A percentile compares a stretch with the other conserved stretches of the same genome.
phyloP scores from a whole-genome alignment of 2,113 vertebrate genomes.

The Natator depressus region DNA sequence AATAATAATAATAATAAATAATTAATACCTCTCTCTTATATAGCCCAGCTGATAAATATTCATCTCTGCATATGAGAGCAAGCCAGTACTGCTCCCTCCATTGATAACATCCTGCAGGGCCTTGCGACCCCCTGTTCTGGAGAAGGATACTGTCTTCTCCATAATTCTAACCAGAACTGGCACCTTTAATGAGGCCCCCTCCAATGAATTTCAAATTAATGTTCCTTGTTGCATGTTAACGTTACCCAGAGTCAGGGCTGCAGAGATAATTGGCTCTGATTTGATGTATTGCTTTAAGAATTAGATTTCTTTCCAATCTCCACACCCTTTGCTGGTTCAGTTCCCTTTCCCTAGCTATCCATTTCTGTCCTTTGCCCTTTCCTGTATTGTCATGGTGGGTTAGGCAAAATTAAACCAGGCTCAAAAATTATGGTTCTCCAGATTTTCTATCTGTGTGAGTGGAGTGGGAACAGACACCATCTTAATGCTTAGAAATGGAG shows the following conservation, averaged over 20 bases:
- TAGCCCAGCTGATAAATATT: neutral
- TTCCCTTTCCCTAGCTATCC: conserved; percentile 20
- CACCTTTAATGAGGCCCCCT: conserved; percentile 49
- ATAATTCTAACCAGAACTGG: conserved; percentile 41
- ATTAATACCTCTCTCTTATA: too few species aligned
- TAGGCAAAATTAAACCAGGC: conserved; percentile 40
- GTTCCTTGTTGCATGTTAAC: conserved; percentile 44
- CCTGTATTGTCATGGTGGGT: conserved; percentile 41
- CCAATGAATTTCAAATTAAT: conserved; percentile 44
- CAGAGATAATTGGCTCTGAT: conserved; percentile 52
- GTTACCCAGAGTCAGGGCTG: conserved; percentile 60
- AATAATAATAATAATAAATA: neutral
- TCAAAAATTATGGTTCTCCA: neutral
- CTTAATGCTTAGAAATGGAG: neutral
- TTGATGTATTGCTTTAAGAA: conserved; percentile 56
- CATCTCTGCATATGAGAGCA: accelerated
- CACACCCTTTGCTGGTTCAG: conserved; percentile 22
- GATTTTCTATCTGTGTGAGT: neutral
- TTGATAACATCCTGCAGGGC: accelerated
- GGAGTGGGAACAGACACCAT: neutral
- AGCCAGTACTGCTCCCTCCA: neutral
- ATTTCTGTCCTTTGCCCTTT: conserved; percentile 18
- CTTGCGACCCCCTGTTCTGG: neutral
- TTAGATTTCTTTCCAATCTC: conserved; percentile 53
- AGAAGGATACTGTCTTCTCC: conserved; percentile 23